A percentile compares a stretch with the other conserved stretches of the same genome.
phyloP scores from a whole-genome alignment of 1,140 invertebrate genomes.

The Drusus annulatus region DNA sequence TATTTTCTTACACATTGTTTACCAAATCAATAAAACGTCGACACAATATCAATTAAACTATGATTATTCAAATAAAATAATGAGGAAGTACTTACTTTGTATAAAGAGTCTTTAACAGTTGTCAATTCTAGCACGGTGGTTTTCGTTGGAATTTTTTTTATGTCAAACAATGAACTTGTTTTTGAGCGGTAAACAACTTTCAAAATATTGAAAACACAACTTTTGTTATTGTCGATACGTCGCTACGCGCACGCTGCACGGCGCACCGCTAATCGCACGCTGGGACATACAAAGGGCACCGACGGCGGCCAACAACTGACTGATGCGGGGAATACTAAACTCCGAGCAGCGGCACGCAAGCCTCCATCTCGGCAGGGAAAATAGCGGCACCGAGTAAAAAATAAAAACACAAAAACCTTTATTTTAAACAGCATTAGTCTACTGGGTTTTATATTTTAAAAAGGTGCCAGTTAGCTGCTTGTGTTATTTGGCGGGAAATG shows the following conservation, averaged over 20 bases:
- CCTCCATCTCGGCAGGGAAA: too few relatives aligned
- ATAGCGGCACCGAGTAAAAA: too few relatives aligned
- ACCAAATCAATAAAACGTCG: slow-evolving; percentile 13
- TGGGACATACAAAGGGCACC: slow-evolving; percentile 20
- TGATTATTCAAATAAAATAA: slow-evolving; percentile 10
- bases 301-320: slow-evolving; percentile 30
- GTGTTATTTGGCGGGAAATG: neutral
- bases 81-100: neutral
- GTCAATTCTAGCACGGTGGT: neutral
- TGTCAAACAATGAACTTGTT: slow-evolving; percentile 51
- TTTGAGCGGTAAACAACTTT: slow-evolving; percentile 40
- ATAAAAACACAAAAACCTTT: too few relatives aligned
- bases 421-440: too few relatives aligned
- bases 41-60: slow-evolving; percentile 5
- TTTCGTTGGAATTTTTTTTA: neutral
- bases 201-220: slow-evolving; percentile 50
- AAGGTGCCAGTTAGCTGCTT: neutral
- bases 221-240: slow-evolving; percentile 26
- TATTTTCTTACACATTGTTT: too few relatives aligned
- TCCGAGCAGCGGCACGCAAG: neutral
- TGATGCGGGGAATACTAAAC: slow-evolving; percentile 15
- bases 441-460: neutral
- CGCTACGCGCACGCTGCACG: slow-evolving; percentile 44
- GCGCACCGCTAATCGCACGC: slow-evolving; percentile 46
- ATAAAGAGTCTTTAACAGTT: too few relatives aligned